Evolutionary conservation across 1,140 invertebrate species (phyloP).

Genomic region (Pseudomyrmex gracilis): DNA sequence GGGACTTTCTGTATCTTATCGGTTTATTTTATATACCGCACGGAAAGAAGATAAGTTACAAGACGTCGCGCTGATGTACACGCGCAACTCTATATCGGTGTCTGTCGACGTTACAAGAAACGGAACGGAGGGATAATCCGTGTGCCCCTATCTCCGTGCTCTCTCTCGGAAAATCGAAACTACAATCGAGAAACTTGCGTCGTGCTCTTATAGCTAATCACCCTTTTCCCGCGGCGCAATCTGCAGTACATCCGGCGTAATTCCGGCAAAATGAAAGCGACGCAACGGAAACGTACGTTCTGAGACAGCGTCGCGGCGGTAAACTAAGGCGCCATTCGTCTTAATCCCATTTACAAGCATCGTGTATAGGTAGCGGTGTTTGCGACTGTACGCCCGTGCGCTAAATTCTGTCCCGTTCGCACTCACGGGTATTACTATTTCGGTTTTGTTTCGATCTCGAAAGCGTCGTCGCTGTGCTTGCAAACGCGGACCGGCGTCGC

Average conservation of each 20-base stretch:
- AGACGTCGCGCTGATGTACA: background rate
- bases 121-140: constrained; percentile 14
- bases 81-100: background rate
- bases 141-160: background rate
- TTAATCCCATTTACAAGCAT: constrained; percentile 49
- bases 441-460: constrained; percentile 48
- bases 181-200: constrained; percentile 9
- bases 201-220: constrained; percentile 41
- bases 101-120: constrained; percentile 5
- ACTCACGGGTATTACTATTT: constrained; percentile 28
- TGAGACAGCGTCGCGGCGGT: constrained; percentile 3
- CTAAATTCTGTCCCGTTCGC: constrained; percentile 30
- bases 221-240: constrained; percentile 17
- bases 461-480: background rate
- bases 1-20: constrained; percentile 16
- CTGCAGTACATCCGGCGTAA: constrained; percentile 35
- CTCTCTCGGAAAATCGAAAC: constrained; percentile 13
- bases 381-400: background rate
- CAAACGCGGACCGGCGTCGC: background rate
- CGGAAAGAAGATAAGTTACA: constrained; percentile 25
- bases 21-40: constrained; percentile 31
- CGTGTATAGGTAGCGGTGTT: background rate
- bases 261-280: constrained; percentile 45
- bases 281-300: background rate
- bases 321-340: constrained; percentile 43